Evolutionary conservation across 2,797 vertebrate species (phyloP).

Genomic region (Taeniopygia guttata): DNA sequence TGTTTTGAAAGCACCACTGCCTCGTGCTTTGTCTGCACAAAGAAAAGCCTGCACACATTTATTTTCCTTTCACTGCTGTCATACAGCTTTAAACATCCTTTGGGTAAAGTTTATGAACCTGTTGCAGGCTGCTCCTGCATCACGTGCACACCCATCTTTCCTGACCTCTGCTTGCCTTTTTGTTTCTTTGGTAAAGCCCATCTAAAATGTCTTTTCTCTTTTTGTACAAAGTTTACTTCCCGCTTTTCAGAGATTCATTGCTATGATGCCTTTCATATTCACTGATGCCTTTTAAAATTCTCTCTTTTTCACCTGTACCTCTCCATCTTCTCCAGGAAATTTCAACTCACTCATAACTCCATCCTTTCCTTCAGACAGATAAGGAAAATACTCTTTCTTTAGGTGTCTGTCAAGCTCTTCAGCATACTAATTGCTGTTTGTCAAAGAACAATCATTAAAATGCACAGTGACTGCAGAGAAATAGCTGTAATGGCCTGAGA

Average conservation of each 20-base stretch:
- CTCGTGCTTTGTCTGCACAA: not conserved
- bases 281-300: not conserved
- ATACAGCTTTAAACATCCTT: not conserved
- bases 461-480: not conserved
- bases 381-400: not conserved
- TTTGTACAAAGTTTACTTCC: not conserved
- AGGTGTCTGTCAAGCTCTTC: not conserved
- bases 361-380: not conserved
- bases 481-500: not conserved
- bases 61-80: not conserved
- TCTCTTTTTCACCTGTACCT: not conserved
- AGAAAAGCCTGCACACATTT: not conserved
- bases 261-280: not conserved
- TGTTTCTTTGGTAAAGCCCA: not conserved
- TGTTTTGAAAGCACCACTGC: not conserved
- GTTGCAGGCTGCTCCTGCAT: not conserved
- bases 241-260: not conserved
- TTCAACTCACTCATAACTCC: not conserved
- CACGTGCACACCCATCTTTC: not conserved
- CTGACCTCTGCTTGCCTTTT: not conserved
- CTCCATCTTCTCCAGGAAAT: not conserved
- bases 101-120: not conserved
- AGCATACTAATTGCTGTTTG: constrained; percentile 26
- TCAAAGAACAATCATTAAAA: constrained; percentile 16
- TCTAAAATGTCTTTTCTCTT: not conserved